Evolutionary conservation across 1,140 invertebrate genomes (phyloP), one percentile per base, ranked within the genome.

Genomic region (Atta texana): DNA sequence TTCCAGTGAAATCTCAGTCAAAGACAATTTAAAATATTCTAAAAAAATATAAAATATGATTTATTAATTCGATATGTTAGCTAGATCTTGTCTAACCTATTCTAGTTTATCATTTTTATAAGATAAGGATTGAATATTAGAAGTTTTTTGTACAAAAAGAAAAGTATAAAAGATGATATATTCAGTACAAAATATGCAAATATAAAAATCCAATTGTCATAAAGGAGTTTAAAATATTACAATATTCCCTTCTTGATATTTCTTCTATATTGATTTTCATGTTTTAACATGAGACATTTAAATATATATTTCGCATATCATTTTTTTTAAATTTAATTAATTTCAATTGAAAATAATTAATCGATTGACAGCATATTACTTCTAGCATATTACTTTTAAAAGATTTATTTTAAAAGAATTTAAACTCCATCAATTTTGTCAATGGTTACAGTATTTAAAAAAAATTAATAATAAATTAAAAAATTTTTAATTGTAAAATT

Each of bases 261-360:
- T 76, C 14, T 59, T 76, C 7, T 76, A 57, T 39, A 28, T 74
- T 16, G 18, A 72, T 31, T 14, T 14, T 75, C 31, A 34, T 21
- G 34, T 57, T 75, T 55, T 34, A 55, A 4, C 39, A 34, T 57
- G 0, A 66, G 16, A 55, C 4, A 31, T 31, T 16, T 12, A 55
- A 31, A 74, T 34, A 69, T 6, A 71, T 34, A 4, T 82, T 24
- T 28, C 34, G 34, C 34, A 63, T 39, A 39, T 69, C 4, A 39
- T 69, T n/a, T 39, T 39, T 39, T 39, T 0, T 7, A 7, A 39
- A 39, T n/a, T 31, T 1, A 53, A 55, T 72, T 7, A 28, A 53
- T 71, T 31, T 39, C 7, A 28, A 31, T 28, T 31, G 8, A 53
- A 16, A 72, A 31, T 72, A 72, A 55, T 10, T 71, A 28, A 71